Evolutionary conservation across 2,888 invertebrate species (phyloP).

Genomic region (Pardosa pseudoannulata): DNA sequence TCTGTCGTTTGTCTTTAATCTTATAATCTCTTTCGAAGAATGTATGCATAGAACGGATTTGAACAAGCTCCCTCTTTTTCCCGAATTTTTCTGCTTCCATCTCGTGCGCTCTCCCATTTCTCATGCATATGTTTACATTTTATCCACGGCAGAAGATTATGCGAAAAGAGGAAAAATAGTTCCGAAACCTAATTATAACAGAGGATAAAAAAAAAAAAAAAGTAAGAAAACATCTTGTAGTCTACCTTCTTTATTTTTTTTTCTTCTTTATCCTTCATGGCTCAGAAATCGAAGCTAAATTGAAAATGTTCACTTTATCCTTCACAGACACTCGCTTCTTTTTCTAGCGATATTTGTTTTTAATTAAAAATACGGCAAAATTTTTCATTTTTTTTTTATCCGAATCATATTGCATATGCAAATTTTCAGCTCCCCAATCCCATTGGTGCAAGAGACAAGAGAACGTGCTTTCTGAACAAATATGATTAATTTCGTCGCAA

Average conservation of each 20-base stretch:
- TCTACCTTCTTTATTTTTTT: neutral
- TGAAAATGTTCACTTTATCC: conserved; percentile 55
- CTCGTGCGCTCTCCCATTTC: conserved; percentile 3
- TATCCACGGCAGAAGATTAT: neutral
- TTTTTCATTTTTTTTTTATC: conserved; percentile 17
- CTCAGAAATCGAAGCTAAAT: conserved; percentile 56
- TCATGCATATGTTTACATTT: conserved; percentile 40
- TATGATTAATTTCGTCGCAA: conserved; percentile 7
- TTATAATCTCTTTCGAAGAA: conserved; percentile 45
- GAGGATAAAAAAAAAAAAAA: conserved; percentile 57
- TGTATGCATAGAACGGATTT: neutral
- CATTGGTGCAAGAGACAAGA: neutral
- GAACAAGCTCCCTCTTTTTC: neutral
- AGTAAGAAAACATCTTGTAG: conserved; percentile 9
- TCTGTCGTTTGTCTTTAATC: conserved; percentile 54
- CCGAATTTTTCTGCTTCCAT: neutral
- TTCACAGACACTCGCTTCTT: conserved; percentile 10
- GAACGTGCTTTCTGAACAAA: neutral
- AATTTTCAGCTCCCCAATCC: conserved; percentile 6
- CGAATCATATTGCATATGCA: conserved; percentile 45
- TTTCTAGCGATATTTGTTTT: conserved; percentile 55
- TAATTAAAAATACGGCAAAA: conserved; percentile 44
- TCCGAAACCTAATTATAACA: conserved; percentile 58
- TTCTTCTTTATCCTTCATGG: neutral
- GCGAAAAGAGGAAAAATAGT: conserved; percentile 21